These are phyloP conservation scores for Globicephala melas DNA, from an alignment of 2,113 vertebrate genomes.

Conservation along the genomic window DNA sequence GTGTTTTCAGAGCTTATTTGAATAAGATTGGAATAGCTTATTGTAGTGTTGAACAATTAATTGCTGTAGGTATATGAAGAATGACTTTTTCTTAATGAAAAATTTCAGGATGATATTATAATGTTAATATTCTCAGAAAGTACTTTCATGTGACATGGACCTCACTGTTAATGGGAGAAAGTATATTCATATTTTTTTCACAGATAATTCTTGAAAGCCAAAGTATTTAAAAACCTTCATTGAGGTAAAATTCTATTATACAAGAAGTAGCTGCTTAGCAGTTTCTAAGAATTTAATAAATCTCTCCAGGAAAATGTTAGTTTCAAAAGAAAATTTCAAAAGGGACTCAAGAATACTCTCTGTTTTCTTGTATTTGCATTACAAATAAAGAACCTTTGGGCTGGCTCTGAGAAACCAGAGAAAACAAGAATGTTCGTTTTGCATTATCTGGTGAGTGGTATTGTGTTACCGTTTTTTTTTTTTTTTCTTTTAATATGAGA, in stretches of 20 bases:
- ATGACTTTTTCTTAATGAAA: conserved; percentile 75
- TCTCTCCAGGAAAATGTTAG: conserved; percentile 44
- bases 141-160: conserved; percentile 38
- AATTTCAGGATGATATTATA: conserved; percentile 58
- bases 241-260: conserved; percentile 56
- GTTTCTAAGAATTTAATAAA: conserved; percentile 66
- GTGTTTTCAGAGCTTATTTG: conserved; percentile 63
- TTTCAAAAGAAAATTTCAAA: conserved; percentile 60
- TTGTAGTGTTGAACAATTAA: conserved; percentile 75
- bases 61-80: conserved; percentile 67
- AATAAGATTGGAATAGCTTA: conserved; percentile 71
- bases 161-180: conserved; percentile 49
- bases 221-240: conserved; percentile 60
- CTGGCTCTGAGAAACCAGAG: conserved; percentile 38
- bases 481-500: conserved; percentile 29
- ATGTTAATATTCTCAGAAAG: conserved; percentile 72
- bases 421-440: conserved; percentile 33
- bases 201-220: conserved; percentile 54
- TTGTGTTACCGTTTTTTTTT: neutral
- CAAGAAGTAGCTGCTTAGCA: conserved; percentile 52
- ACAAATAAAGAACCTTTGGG: conserved; percentile 41
- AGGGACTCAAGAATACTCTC: neutral
- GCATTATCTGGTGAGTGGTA: neutral
- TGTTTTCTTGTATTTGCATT: conserved; percentile 60
- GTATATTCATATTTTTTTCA: conserved; percentile 50